Percentiles rank a stretch among this genome's conserved stretches.
Conservation (phyloP, 1,140 invertebrate genomes). For the Drosophila biarmipes region DNA sequence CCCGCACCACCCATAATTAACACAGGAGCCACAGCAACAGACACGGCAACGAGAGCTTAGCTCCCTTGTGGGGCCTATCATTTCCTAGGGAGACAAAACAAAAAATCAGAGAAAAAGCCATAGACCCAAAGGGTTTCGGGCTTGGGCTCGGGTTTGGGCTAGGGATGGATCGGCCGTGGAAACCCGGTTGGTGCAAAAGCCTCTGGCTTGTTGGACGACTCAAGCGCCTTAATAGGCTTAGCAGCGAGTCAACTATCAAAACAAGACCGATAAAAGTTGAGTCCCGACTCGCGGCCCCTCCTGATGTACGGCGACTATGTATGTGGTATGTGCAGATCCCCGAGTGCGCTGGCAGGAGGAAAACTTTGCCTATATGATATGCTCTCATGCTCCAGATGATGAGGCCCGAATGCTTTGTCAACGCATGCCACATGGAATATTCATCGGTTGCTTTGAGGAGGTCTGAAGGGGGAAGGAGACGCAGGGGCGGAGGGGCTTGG, state of each 20-base stretch:
- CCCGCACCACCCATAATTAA: conserved; percentile 67
- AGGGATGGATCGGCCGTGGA: conserved; percentile 22
- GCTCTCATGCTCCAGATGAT: conserved; percentile 67
- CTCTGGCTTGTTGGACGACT: conserved; percentile 73
- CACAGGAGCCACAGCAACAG: conserved; percentile 50
- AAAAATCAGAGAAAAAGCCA: conserved; percentile 1
- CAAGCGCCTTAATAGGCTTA: conserved; percentile 78
- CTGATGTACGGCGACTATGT: conserved; percentile 5
- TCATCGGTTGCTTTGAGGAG: conserved; percentile 10
- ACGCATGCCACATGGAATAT: conserved; percentile 56
- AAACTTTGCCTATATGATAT: conserved; percentile 65
- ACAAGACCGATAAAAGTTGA: conserved; percentile 74
- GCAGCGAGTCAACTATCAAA: conserved; percentile 77
- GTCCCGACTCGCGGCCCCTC: conserved; percentile 17
- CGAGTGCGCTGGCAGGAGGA: background rate
- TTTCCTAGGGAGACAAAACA: conserved; percentile 40
- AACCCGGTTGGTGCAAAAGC: conserved; percentile 70
- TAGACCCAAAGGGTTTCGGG: conserved; percentile 17
- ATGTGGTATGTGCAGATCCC: background rate
- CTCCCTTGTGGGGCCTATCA: conserved; percentile 57
- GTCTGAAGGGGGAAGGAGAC: background rate
- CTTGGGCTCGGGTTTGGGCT: background rate
- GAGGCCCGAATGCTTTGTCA: conserved; percentile 66
- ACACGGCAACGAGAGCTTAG: conserved; percentile 48
- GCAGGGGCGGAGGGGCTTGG: background rate